phyloP scores from a whole-genome alignment of 35 echinoderm and acorn worm species.

The Holothuria glaberrima region DNA sequence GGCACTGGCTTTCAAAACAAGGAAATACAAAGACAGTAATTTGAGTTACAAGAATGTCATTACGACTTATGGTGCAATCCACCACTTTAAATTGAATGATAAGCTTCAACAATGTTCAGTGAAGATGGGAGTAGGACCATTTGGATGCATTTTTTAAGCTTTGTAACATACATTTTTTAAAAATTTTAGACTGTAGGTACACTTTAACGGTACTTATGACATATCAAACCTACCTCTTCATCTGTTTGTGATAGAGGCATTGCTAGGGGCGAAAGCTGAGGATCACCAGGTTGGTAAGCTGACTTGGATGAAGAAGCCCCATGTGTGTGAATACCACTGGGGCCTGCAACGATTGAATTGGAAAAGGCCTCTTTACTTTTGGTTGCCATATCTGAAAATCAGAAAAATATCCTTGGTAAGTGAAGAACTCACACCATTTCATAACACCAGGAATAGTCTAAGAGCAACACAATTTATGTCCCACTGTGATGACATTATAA shows the following conservation, averaged over 20 bases:
- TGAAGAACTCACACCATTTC: too few relatives aligned
- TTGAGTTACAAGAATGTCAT: neutral
- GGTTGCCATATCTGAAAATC: conserved; percentile 86
- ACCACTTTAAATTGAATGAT: neutral
- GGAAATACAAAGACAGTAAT: neutral
- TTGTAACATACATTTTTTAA: too few relatives aligned
- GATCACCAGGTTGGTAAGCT: conserved; percentile 63
- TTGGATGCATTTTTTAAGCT: too few relatives aligned
- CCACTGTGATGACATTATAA: too few relatives aligned
- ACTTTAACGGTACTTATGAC: neutral
- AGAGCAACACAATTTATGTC: too few relatives aligned
- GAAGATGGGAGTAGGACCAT: too few relatives aligned
- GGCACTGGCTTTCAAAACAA: neutral
- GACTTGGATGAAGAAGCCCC: conserved; percentile 58
- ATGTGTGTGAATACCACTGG: conserved; percentile 91
- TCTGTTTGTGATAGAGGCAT: conserved; percentile 74
- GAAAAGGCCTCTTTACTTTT: conserved; percentile 74
- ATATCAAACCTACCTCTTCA: conserved; percentile 56
- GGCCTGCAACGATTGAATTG: conserved; percentile 94
- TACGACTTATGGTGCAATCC: neutral
- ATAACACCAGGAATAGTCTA: too few relatives aligned
- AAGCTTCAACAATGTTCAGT: neutral
- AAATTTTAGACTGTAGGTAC: too few relatives aligned
- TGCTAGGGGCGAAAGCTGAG: conserved; percentile 81
- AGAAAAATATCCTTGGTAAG: neutral